Conservation (phyloP, 64 coral and sea anemone species). For the Stichodactyla helianthus region DNA sequence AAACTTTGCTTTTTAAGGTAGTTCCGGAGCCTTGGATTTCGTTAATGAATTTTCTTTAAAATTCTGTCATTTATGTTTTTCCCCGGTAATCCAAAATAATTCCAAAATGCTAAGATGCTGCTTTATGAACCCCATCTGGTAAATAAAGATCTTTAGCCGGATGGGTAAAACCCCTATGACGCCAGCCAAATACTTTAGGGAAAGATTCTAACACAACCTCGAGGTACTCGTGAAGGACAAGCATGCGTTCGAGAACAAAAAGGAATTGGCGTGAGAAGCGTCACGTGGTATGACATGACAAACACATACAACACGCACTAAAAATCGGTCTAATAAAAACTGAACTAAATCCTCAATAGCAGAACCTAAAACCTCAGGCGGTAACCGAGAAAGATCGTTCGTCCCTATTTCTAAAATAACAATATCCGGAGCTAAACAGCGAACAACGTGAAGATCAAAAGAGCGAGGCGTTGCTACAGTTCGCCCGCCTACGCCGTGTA, state of each 20-base stretch:
- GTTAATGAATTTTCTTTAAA: too few species aligned
- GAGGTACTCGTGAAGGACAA: not conserved
- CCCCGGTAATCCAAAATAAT: too few species aligned
- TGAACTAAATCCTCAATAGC: slow-evolving; percentile 8
- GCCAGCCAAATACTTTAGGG: not conserved
- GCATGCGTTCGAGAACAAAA: not conserved
- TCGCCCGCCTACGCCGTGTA: slow-evolving; percentile 15
- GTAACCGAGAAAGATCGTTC: slow-evolving; percentile 9
- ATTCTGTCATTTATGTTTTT: too few species aligned
- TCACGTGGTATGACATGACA: slow-evolving; percentile 42
- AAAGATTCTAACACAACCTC: slow-evolving; percentile 11
- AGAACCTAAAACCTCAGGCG: not conserved
- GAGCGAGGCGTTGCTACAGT: not conserved
- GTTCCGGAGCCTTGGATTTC: too few species aligned
- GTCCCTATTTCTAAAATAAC: slow-evolving; percentile 36
- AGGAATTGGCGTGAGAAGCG: not conserved
- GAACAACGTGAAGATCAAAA: slow-evolving; percentile 9
- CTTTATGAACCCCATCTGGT: slow-evolving; percentile 4
- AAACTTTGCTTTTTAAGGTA: too few species aligned
- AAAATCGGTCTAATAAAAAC: slow-evolving; percentile 7
- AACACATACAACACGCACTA: slow-evolving; percentile 37
- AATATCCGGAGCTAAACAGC: slow-evolving; percentile 14
- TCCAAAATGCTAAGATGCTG: too few species aligned
- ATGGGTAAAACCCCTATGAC: not conserved
- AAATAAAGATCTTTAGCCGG: slow-evolving; percentile 3